A percentile compares a stretch with the other conserved stretches of the same genome.
Evolutionary conservation across 2,113 vertebrate genomes (phyloP).

Genomic region (Salvelinus alpinus): DNA sequence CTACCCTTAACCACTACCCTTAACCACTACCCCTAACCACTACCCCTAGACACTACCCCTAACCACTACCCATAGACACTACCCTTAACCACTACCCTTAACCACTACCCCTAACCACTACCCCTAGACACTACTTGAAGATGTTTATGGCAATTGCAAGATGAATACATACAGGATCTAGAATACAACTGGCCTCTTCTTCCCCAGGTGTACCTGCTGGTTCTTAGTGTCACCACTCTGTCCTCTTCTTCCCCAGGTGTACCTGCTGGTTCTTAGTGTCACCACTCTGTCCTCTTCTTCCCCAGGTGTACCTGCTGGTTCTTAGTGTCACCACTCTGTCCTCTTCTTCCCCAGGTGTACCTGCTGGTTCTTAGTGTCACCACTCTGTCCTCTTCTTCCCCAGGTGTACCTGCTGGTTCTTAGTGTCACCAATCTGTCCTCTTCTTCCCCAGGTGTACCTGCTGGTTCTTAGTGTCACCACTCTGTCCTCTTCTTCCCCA

Average conservation of each 20-base stretch:
- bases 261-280: no score
- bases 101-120: no score
- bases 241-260: neutral
- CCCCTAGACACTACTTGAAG: neutral
- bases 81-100: no score
- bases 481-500: neutral
- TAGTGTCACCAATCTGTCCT: constrained; percentile 83
- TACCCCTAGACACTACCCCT: no score
- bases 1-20: no score
- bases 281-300: neutral
- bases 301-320: no score
- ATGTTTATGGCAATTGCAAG: neutral
- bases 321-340: neutral
- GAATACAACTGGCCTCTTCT: neutral
- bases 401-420: constrained; percentile 71
- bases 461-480: no score
- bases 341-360: neutral
- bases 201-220: neutral
- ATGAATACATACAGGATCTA: neutral
- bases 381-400: neutral
- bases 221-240: neutral
- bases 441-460: neutral
- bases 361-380: no score
- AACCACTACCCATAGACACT: no score
- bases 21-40: no score